These are phyloP conservation scores for Aphrophora alni DNA, from an alignment of 2,888 invertebrate species.

Conservation along the genomic window DNA sequence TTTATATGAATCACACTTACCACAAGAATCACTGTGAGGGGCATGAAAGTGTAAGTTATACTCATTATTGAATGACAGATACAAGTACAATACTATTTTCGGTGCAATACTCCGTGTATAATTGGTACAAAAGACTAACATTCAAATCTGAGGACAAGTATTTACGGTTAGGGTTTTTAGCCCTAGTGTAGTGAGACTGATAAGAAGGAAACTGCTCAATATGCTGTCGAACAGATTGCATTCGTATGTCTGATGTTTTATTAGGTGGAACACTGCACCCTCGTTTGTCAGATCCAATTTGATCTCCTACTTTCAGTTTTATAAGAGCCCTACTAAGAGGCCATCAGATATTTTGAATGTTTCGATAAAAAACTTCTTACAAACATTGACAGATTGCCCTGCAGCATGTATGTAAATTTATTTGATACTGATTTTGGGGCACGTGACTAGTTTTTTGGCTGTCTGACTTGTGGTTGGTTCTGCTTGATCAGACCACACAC, in stretches of 20 bases:
- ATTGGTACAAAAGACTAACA: not conserved
- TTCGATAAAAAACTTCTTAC: slow-evolving; percentile 11
- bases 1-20: not conserved
- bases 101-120: not conserved
- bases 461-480: not conserved
- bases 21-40: not conserved
- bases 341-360: slow-evolving; percentile 17
- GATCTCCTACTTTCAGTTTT: not conserved
- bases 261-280: not conserved
- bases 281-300: slow-evolving; percentile 18
- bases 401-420: not conserved
- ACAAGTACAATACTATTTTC: not conserved
- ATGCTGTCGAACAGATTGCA: not conserved
- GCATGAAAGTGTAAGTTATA: slow-evolving; percentile 16
- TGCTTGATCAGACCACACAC: slow-evolving; percentile 6
- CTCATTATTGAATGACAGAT: not conserved
- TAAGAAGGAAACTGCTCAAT: not conserved
- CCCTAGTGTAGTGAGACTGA: slow-evolving; percentile 12
- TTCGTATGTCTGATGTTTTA: not conserved
- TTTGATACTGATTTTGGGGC: slow-evolving; percentile 3
- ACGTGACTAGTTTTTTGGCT: not conserved
- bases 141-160: slow-evolving; percentile 7
- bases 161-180: slow-evolving; percentile 7
- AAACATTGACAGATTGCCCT: slow-evolving; percentile 3
- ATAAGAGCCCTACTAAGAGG: not conserved